Conservation (phyloP, 2,888 invertebrate species). For the Halocaridina rubra region DNA sequence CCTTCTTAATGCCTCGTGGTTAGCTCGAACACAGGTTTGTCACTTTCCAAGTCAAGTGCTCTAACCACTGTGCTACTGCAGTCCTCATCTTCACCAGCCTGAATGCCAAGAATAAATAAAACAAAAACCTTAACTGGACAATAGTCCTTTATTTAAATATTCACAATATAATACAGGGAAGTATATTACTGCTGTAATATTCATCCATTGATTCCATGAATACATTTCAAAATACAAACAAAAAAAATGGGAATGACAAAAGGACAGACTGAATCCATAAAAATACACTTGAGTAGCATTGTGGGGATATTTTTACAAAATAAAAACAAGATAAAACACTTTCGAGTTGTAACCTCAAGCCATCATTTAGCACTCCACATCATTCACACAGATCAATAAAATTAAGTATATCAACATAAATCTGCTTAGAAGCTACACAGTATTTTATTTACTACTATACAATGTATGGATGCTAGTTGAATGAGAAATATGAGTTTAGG, state of each 20-base stretch:
- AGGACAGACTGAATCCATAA: slow-evolving; percentile 11
- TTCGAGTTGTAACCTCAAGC: neutral
- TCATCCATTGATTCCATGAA: slow-evolving; percentile 54
- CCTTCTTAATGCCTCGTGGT: no score
- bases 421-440: neutral
- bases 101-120: no score
- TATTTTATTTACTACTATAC: neutral
- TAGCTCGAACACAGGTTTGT: no score
- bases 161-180: slow-evolving; percentile 62
- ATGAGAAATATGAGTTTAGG: no score
- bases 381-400: neutral
- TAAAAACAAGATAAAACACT: neutral
- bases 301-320: slow-evolving; percentile 19
- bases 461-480: neutral
- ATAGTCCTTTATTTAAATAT: slow-evolving; percentile 60
- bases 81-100: no score
- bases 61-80: no score
- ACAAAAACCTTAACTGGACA: slow-evolving; percentile 50
- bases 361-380: slow-evolving; percentile 15
- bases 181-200: slow-evolving; percentile 53
- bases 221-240: slow-evolving; percentile 49
- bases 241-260: slow-evolving; percentile 36
- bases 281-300: slow-evolving; percentile 46
- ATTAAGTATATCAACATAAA: neutral
- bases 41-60: no score